A percentile compares a stretch with the other conserved stretches of the same genome.
These are phyloP conservation scores for Polyommatus icarus DNA, from an alignment of 2,888 invertebrate genomes.

Conservation along the genomic window DNA sequence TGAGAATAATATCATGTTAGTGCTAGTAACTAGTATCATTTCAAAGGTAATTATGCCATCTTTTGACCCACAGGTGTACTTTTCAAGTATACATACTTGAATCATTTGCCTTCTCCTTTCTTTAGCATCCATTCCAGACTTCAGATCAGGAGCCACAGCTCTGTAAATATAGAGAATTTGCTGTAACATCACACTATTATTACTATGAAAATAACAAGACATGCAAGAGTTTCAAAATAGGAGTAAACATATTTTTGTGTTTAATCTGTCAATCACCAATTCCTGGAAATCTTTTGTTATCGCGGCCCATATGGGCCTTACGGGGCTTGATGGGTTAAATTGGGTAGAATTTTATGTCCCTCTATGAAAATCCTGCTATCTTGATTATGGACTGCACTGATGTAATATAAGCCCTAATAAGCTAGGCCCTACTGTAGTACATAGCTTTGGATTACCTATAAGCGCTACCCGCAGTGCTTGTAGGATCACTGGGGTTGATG, in stretches of 20 bases:
- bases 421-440: background rate
- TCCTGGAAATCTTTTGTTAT: too few relatives aligned
- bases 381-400: too few relatives aligned
- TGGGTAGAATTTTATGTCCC: too few relatives aligned
- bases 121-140: conserved; percentile 96
- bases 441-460: conserved; percentile 72
- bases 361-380: too few relatives aligned
- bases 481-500: conserved; percentile 90
- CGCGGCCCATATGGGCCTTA: too few relatives aligned
- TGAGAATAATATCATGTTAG: too few relatives aligned
- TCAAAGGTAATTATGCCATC: background rate
- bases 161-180: conserved; percentile 56
- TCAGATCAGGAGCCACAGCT: conserved; percentile 97
- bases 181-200: background rate
- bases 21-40: background rate
- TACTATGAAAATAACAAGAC: too few relatives aligned
- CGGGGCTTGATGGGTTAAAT: too few relatives aligned
- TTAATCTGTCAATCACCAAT: too few relatives aligned
- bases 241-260: too few relatives aligned
- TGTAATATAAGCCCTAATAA: too few relatives aligned
- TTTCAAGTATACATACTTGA: conserved; percentile 66
- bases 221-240: too few relatives aligned
- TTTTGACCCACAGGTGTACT: background rate
- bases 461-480: conserved; percentile 90
- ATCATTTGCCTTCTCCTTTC: conserved; percentile 97